Evolutionary conservation across 1,140 invertebrate species (phyloP).

Genomic region (Lysiphlebus fabarum): DNA sequence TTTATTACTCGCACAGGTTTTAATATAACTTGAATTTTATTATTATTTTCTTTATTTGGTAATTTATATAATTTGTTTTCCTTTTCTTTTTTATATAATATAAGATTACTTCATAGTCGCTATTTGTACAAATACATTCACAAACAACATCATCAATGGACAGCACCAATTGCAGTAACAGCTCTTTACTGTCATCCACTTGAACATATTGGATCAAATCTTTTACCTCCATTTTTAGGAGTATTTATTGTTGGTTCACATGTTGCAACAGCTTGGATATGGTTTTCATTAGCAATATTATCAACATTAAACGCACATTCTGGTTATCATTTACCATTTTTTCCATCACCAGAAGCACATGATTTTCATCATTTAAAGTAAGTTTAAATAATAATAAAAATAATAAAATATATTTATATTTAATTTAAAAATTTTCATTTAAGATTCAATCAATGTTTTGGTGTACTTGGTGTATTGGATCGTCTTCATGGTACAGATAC

Average conservation of each 20-base stretch:
- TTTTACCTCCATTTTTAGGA: constrained; percentile 76
- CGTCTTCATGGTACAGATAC: constrained; percentile 82
- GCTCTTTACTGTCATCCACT: constrained; percentile 85
- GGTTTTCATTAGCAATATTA: constrained; percentile 76
- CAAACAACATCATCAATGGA: constrained; percentile 85
- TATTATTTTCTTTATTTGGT: neutral
- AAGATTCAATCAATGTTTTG: constrained; percentile 84
- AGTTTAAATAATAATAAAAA: constrained; percentile 37
- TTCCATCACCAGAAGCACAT: constrained; percentile 86
- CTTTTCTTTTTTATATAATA: constrained; percentile 22
- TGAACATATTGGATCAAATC: constrained; percentile 81
- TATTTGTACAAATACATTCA: constrained; percentile 80
- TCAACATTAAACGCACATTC: constrained; percentile 83
- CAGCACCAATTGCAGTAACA: constrained; percentile 78
- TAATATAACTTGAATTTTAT: constrained; percentile 11
- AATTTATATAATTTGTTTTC: neutral
- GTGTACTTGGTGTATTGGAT: constrained; percentile 80
- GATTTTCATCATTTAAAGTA: constrained; percentile 89
- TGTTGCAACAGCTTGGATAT: constrained; percentile 77
- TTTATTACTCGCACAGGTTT: constrained; percentile 84
- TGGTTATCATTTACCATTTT: constrained; percentile 85
- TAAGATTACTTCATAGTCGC: constrained; percentile 72
- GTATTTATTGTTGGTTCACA: constrained; percentile 79
- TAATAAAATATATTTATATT: constrained; percentile 10
- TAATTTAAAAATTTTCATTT: constrained; percentile 27